Percentiles rank a stretch among this genome's conserved stretches.
Evolutionary conservation across 1,140 invertebrate genomes (phyloP).

Genomic region (Helicoverpa zea): DNA sequence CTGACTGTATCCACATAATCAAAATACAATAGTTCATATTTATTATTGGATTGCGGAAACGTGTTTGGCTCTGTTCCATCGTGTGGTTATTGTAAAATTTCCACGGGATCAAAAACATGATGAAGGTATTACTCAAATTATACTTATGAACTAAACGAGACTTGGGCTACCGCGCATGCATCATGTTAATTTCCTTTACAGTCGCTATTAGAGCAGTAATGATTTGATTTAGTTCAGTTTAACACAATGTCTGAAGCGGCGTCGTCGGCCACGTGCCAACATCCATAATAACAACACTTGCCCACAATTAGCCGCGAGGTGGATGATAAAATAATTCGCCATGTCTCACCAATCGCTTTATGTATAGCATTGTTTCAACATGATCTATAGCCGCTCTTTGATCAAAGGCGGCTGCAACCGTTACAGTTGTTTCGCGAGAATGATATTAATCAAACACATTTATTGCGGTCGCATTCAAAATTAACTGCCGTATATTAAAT

Average conservation of each 20-base stretch:
- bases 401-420: constrained; percentile 72
- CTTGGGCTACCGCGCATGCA: neutral
- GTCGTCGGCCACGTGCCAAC: constrained; percentile 38
- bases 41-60: constrained; percentile 71
- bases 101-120: constrained; percentile 53
- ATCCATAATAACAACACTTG: constrained; percentile 45
- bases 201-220: constrained; percentile 22
- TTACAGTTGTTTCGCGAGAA: constrained; percentile 79
- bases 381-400: constrained; percentile 77
- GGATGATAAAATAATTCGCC: constrained; percentile 62
- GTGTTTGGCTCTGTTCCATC: constrained; percentile 69
- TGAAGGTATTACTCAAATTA: constrained; percentile 40
- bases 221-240: constrained; percentile 41
- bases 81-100: constrained; percentile 65
- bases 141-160: neutral
- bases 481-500: constrained; percentile 82
- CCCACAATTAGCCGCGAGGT: constrained; percentile 32
- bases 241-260: constrained; percentile 12
- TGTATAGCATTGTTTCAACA: constrained; percentile 71
- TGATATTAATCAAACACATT: constrained; percentile 83
- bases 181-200: constrained; percentile 3
- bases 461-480: constrained; percentile 79
- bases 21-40: constrained; percentile 62
- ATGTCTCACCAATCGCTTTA: constrained; percentile 64
- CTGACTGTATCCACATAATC: constrained; percentile 31